A percentile compares a stretch with the other conserved stretches of the same genome.
Conservation (phyloP, 2,888 invertebrate species). For the Pyrocoelia pectoralis region DNA sequence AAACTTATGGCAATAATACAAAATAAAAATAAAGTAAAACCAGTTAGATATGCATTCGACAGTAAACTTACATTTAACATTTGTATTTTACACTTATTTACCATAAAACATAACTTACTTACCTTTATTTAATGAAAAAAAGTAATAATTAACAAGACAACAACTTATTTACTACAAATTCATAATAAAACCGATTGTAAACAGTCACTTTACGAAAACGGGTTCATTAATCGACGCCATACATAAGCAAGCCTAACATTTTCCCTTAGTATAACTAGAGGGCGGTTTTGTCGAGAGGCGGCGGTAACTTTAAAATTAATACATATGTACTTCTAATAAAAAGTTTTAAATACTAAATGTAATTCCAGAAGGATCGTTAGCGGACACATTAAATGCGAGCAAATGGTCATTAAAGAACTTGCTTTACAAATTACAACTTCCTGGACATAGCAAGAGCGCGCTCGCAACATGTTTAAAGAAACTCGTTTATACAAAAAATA, state of each 20-base stretch:
- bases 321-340: no score
- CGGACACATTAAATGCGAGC: no score
- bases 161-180: constrained; percentile 7
- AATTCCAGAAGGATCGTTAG: no score
- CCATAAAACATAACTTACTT: neutral
- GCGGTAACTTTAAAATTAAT: constrained; percentile 5
- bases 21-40: constrained; percentile 37
- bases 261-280: neutral
- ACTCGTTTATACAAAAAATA: no score
- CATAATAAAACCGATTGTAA: constrained; percentile 12
- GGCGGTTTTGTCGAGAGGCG: neutral
- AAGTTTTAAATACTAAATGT: no score
- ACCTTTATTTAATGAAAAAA: constrained; percentile 12
- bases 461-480: no score
- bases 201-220: constrained; percentile 6
- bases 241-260: neutral
- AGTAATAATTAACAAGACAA: neutral
- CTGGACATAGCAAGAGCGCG: no score
- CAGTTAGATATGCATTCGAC: constrained; percentile 13
- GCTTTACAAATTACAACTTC: no score
- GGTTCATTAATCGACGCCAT: constrained; percentile 16
- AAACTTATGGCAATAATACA: constrained; percentile 35
- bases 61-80: neutral
- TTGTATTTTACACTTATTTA: neutral
- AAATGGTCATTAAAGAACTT: no score